Conservation (phyloP, 2,113 vertebrate genomes). For the Macrotus californicus region DNA sequence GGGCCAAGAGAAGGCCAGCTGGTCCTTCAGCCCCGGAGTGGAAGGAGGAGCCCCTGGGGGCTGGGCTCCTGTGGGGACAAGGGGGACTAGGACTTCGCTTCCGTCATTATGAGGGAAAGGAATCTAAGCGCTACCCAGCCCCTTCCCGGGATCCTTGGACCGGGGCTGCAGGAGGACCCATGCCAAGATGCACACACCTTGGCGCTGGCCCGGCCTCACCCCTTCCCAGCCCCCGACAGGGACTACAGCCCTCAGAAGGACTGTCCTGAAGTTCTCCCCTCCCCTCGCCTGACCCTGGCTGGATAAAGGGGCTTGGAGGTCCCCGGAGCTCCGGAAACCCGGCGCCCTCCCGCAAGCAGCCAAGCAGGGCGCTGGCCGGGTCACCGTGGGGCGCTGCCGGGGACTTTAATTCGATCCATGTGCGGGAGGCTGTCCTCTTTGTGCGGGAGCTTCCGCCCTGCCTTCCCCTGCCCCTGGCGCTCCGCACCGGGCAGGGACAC, state of each 20-base stretch:
- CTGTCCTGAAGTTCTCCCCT: not conserved
- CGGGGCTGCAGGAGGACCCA: not conserved
- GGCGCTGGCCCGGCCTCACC: not conserved
- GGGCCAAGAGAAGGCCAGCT: not conserved
- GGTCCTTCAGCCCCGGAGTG: not conserved
- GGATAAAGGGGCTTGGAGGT: not conserved
- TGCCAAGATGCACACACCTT: not conserved
- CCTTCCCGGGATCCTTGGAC: not conserved
- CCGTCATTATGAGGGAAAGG: not conserved
- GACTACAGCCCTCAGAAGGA: not conserved
- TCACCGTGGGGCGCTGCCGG: slow-evolving; percentile 30
- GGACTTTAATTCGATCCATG: slow-evolving; percentile 52
- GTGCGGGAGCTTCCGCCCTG: slow-evolving; percentile 57
- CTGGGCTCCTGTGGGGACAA: not conserved
- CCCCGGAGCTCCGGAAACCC: not conserved
- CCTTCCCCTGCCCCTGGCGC: not conserved
- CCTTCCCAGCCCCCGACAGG: not conserved
- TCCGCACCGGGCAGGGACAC: not conserved
- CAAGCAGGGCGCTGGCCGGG: not conserved
- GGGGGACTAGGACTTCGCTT: not conserved
- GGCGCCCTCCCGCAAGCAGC: not conserved
- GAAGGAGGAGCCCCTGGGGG: not conserved
- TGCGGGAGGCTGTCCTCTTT: slow-evolving; percentile 59
- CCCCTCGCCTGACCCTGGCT: not conserved
- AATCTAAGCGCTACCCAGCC: not conserved